These are phyloP conservation scores for Mycteria americana DNA, from an alignment of 2,797 vertebrate species.

Conservation along the genomic window DNA sequence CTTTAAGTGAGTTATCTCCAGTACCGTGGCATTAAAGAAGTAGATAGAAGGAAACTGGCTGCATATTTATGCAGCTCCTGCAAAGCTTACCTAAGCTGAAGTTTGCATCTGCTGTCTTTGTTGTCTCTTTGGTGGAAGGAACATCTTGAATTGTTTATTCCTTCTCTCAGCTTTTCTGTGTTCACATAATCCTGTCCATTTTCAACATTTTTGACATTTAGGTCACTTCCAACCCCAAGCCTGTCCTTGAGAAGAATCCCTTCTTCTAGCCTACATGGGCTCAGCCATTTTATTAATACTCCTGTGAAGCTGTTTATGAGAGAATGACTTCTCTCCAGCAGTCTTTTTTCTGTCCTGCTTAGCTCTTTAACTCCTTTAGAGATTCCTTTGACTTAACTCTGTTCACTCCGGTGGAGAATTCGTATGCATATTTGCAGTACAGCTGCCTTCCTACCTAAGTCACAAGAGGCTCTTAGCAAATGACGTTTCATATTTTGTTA, in stretches of 20 bases:
- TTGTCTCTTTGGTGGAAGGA: constrained; percentile 34
- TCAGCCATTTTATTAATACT: constrained; percentile 2
- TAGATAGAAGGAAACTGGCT: constrained; percentile 24
- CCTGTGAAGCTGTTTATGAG: background rate
- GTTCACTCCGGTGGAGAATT: background rate
- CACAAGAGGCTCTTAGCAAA: constrained; percentile 35
- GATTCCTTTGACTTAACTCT: constrained; percentile 39
- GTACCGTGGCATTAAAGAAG: background rate
- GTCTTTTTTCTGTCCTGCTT: background rate
- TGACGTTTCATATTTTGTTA: constrained; percentile 30
- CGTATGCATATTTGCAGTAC: background rate
- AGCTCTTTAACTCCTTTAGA: constrained; percentile 6
- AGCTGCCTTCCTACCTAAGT: constrained; percentile 12
- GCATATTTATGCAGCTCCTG: constrained; percentile 40
- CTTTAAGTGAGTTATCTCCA: constrained; percentile 27
- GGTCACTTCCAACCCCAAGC: constrained; percentile 31
- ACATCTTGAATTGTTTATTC: constrained; percentile 60
- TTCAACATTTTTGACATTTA: constrained; percentile 37
- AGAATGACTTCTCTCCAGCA: background rate
- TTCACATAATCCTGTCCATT: background rate
- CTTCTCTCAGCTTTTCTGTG: constrained; percentile 62
- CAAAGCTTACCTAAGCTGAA: constrained; percentile 66
- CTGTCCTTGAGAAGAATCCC: constrained; percentile 35
- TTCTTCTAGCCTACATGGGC: background rate
- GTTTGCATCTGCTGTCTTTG: constrained; percentile 58